Evolutionary conservation across 2,113 vertebrate genomes (phyloP), one percentile per base, ranked within the genome.

Genomic region (Galeopterus variegatus): DNA sequence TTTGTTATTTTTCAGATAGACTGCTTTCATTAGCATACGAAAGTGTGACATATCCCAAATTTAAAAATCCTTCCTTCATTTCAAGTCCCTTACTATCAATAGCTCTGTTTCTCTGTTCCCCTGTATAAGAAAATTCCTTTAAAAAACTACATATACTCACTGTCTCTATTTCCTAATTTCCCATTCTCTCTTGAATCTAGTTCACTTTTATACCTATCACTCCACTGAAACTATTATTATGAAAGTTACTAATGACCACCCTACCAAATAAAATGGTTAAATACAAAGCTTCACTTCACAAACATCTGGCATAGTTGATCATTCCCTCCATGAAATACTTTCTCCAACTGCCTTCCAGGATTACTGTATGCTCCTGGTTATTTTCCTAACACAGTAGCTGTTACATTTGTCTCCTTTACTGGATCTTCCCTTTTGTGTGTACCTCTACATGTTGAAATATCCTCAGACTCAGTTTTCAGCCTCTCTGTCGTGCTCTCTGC

Each of bases 151-250:
- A 7, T 69, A n/a, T 80, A 80, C 21, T 31, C 33, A 17, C 6
- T 88, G 36, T 52, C 12, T 90, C 58, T 81, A 67, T 56, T 91
- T 90, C 60, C 52, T 90, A 60, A 77, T 62, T 93, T 88, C 48
- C 11, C 14, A 64, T 93, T 93, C 19, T 70, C 60, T 89, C 33
- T 80, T 81, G 50, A 64, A 56, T 77, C 60, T 54, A 81, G 12
- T 54, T 69, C 6, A 81, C 21, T 36, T 96, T 48, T 41, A 79
- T 28, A 84, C 1, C 50, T n/a, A 48, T 31, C 33, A 82, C 4
- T 54, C 62, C 28, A 76, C 45, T 76, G 73, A 95, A 81, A 86
- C 3, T 45, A 18, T 76, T 85, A 50, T 75, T 67, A 81, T 72
- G 41, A 48, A 76, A 79, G 58, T 15, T 48, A 69, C 23, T 65